Conservation (phyloP, 2,888 invertebrate genomes). For the Augiades crinisus region DNA sequence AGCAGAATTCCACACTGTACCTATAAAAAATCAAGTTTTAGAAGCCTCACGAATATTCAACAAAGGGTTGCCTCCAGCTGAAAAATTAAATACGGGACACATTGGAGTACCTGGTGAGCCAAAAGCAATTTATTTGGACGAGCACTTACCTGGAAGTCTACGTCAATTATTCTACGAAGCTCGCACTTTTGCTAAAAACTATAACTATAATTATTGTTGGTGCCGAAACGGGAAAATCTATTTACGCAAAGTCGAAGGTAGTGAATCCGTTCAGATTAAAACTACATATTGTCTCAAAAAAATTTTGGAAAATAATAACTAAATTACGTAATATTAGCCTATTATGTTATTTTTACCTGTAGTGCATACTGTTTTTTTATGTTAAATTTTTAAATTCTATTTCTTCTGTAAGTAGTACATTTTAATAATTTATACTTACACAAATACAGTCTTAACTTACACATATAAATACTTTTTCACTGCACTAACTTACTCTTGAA, state of each 20-base stretch:
- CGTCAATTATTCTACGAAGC: slow-evolving; percentile 6
- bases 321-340: background rate
- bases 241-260: slow-evolving; percentile 6
- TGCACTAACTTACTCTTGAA: too few species aligned
- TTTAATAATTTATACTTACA: too few species aligned
- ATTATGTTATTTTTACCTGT: too few species aligned
- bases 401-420: too few species aligned
- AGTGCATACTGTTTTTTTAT: too few species aligned
- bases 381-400: too few species aligned
- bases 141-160: background rate
- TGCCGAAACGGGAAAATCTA: slow-evolving; percentile 9
- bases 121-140: slow-evolving; percentile 4
- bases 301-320: too few species aligned
- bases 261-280: background rate
- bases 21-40: background rate
- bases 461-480: too few species aligned
- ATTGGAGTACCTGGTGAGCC: slow-evolving; percentile 9
- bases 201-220: slow-evolving; percentile 11
- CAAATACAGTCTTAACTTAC: too few species aligned
- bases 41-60: background rate
- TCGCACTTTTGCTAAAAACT: background rate
- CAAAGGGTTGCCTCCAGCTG: slow-evolving; percentile 4
- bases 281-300: slow-evolving; percentile 1
- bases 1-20: slow-evolving; percentile 1
- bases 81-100: slow-evolving; percentile 9